Evolutionary conservation across 1,140 invertebrate species (phyloP).

Genomic region (Pristionchus pacificus): DNA sequence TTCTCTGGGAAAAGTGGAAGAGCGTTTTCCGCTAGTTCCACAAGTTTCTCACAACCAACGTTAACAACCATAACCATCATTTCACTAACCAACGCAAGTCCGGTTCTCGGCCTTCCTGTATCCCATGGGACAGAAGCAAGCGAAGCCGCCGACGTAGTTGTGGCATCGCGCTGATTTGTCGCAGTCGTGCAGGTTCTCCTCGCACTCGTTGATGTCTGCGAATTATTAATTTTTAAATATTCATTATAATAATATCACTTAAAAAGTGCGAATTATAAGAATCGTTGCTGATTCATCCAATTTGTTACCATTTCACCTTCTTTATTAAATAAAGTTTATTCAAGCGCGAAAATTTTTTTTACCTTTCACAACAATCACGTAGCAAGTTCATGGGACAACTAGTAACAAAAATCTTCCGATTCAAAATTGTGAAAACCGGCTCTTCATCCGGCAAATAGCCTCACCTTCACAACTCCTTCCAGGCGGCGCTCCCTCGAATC

Average conservation of each 20-base stretch:
- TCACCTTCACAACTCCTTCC: slow-evolving; percentile 36
- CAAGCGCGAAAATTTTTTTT: too few species aligned
- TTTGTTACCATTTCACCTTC: too few species aligned
- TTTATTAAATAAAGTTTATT: too few species aligned
- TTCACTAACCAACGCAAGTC: slow-evolving; percentile 30
- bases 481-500: slow-evolving; percentile 45
- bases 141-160: slow-evolving; percentile 45
- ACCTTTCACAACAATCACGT: too few species aligned
- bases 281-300: too few species aligned
- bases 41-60: too few species aligned
- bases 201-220: slow-evolving; percentile 49
- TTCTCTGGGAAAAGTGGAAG: too few species aligned
- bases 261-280: too few species aligned
- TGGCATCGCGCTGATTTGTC: slow-evolving; percentile 37
- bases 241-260: background rate
- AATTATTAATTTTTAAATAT: background rate
- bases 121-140: slow-evolving; percentile 46
- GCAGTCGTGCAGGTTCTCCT: slow-evolving; percentile 43
- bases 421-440: background rate
- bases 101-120: slow-evolving; percentile 38
- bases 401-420: too few species aligned
- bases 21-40: too few species aligned
- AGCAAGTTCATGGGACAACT: too few species aligned
- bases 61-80: background rate
- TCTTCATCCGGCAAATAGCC: background rate